A percentile compares a stretch with the other conserved stretches of the same genome.
Evolutionary conservation across 2,888 invertebrate species (phyloP).

Genomic region (Omphaloscelis lunosa): DNA sequence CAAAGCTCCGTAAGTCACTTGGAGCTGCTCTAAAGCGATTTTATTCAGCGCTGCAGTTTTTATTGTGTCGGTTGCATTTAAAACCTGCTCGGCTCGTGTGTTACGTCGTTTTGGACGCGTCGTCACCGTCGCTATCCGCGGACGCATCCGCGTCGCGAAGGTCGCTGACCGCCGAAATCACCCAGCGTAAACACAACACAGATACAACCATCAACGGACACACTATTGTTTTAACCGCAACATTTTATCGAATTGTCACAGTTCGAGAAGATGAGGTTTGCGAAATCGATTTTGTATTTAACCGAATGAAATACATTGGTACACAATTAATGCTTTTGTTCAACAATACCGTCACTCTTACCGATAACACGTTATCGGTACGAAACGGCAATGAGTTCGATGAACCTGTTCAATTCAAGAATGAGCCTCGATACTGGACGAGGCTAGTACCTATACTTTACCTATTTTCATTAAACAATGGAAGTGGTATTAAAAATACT

Average conservation of each 20-base stretch:
- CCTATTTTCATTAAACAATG: conserved; percentile 50
- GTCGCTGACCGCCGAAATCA: conserved; percentile 88
- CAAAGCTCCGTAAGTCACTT: conserved; percentile 68
- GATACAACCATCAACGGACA: conserved; percentile 29
- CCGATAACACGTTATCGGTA: conserved; percentile 73
- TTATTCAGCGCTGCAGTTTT: conserved; percentile 72
- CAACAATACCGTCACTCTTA: conserved; percentile 56
- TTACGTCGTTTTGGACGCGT: conserved; percentile 74
- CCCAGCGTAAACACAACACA: conserved; percentile 82
- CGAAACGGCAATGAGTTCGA: conserved; percentile 71
- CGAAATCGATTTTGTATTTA: conserved; percentile 23
- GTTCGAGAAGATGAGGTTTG: conserved; percentile 22
- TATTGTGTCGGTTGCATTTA: conserved; percentile 75
- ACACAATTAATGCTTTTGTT: conserved; percentile 42
- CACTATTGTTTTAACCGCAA: conserved; percentile 32
- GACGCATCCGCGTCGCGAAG: conserved; percentile 83
- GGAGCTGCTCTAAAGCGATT: conserved; percentile 69
- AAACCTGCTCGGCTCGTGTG: conserved; percentile 75
- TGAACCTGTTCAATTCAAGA: conserved; percentile 75
- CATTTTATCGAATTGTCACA: conserved; percentile 38
- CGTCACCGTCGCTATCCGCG: conserved; percentile 65
- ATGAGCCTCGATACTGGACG: conserved; percentile 68
- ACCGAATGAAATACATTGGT: conserved; percentile 14
- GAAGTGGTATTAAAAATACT: conserved; percentile 65
- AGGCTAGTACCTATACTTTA: conserved; percentile 37